Evolutionary conservation across 2,113 vertebrate species (phyloP), one percentile per base, ranked within the genome.

Genomic region (Stegostoma tigrinum): DNA sequence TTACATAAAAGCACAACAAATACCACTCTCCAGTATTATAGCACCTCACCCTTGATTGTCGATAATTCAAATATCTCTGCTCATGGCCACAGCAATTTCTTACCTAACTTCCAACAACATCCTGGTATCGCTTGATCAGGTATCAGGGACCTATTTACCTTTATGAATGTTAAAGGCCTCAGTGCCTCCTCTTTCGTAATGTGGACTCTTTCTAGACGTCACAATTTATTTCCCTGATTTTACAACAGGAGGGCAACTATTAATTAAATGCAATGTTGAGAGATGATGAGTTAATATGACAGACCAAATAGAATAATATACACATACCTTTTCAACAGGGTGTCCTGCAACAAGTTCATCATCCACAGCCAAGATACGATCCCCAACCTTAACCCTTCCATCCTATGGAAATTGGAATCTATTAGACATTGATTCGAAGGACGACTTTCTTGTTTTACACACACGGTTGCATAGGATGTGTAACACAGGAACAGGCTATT

Each of bases 311-410:
- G 4, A 68, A 12, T 52, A 66, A 34, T 61, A 96, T 96, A 30
- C 91, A 97, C 45, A 68, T 97, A 99, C 99, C 98, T 98, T 98
- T 96, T 99, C 98, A 96, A 98, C 97, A 96, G 98, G 97, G 97
- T 97, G 97, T 17, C 98, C 98, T 14, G 97, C 96, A 96, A 98
- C 98, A 67, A 98, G 97, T 97, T 99, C 98, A 96, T 98, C 98
- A 96, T 99, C 98, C 95, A 99, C 97, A 90, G 98, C 97, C 95
- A 98, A 96, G 96, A 99, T 98, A 87, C 96, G 97, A 97, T 99
- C 98, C 96, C 98, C 99, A 95, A 98, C 97, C 96, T 98, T 98
- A 96, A 98, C 97, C 95, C 97, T 97, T 67, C 97, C 98, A 96
- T 98, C 98, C 99, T 99, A 95, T 42, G 34, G 96, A 24, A 96